Conservation (phyloP, 2,888 invertebrate genomes). For the Platycheirus rosarum region DNA sequence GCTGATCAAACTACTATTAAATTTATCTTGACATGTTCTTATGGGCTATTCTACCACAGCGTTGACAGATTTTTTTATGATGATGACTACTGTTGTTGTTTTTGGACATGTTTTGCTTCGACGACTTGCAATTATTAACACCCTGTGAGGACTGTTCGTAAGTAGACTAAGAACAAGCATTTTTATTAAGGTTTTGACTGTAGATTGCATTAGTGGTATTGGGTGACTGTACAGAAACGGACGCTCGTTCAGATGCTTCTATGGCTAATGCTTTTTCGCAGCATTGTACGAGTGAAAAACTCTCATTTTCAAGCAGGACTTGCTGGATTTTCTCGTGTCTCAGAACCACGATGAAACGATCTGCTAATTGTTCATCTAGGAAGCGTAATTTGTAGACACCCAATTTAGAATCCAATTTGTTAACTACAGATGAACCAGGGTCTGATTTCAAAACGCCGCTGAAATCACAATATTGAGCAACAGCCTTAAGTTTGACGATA, state of each 20-base stretch:
- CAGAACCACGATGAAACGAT: neutral
- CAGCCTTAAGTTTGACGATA: no score
- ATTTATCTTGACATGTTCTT: neutral
- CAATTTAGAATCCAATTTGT: neutral
- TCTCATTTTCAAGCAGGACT: neutral
- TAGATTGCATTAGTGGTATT: neutral
- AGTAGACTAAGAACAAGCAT: no score
- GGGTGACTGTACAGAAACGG: no score
- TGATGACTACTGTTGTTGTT: neutral
- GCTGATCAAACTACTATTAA: no score
- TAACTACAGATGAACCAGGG: no score
- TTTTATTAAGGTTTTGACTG: neutral
- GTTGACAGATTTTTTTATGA: neutral
- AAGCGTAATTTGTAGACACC: neutral
- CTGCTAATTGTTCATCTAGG: slow-evolving; percentile 1
- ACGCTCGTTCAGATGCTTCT: neutral
- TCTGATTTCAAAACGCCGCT: no score
- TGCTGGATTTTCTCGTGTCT: neutral
- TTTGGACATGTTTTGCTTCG: no score
- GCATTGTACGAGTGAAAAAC: neutral
- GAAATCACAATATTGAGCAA: no score
- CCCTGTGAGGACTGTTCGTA: no score
- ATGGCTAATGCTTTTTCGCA: neutral
- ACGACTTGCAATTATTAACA: no score
- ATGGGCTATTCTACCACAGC: neutral